phyloP scores from a whole-genome alignment of 2,113 vertebrate genomes.

The Epinephelus moara region DNA sequence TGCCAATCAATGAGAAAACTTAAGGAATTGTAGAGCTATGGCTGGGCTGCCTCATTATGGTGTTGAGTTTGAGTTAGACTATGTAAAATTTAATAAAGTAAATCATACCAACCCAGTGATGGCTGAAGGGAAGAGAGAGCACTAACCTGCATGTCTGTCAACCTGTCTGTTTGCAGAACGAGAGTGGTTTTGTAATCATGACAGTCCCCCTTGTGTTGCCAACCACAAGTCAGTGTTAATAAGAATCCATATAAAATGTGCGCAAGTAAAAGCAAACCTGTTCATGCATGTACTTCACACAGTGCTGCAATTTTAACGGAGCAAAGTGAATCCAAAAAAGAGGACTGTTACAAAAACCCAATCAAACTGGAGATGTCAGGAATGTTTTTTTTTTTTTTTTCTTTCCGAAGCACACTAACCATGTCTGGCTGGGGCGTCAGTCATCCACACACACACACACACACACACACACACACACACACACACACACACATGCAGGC shows the following conservation, averaged over 20 bases:
- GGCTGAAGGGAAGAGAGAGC: slow-evolving; percentile 22
- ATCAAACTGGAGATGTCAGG: slow-evolving; percentile 27
- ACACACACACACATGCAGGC: slow-evolving; percentile 22
- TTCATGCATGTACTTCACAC: slow-evolving; percentile 30
- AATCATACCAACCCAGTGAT: background rate
- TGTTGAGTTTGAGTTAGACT: slow-evolving; percentile 9
- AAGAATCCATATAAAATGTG: slow-evolving; percentile 22
- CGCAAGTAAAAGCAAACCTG: slow-evolving; percentile 16
- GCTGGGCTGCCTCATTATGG: background rate
- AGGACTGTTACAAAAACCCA: slow-evolving; percentile 1
- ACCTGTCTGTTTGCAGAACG: slow-evolving; percentile 37
- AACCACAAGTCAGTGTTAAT: slow-evolving; percentile 24
- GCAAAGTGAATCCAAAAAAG: slow-evolving; percentile 14
- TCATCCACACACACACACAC: slow-evolving; percentile 34
- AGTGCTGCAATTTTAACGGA: slow-evolving; percentile 33
- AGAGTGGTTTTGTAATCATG: slow-evolving; percentile 25
- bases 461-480: slow-evolving; percentile 33
- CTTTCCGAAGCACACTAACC: slow-evolving; percentile 10
- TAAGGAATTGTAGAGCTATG: background rate
- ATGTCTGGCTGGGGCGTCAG: slow-evolving; percentile 20
- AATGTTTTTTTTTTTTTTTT: background rate
- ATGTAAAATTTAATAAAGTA: background rate
- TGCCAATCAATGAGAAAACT: background rate
- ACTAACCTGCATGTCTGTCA: slow-evolving; percentile 38
- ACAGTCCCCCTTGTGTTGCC: slow-evolving; percentile 17